Base-by-base conservation (phyloP, 2,888 invertebrate species). In the Brachypterus glaber region DNA sequence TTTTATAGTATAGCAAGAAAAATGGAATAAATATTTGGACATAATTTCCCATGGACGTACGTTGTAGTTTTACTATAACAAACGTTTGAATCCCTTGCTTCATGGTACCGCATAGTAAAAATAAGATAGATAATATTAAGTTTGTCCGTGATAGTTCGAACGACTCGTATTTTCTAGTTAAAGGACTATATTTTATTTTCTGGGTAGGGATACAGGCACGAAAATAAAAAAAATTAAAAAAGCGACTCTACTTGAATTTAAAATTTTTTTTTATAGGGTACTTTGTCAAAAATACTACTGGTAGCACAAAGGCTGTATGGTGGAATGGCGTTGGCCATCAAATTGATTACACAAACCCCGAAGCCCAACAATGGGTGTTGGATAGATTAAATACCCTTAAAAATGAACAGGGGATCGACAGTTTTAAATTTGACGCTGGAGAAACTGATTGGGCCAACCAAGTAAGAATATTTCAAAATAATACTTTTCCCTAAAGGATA, bases 381-480 rank as follows among this genome's bases (percentile, higher is more conserved):
- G 53, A 55, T 3, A 65, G 76, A 40, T 52, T 76, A 16, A 68
- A 66, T 37, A 54, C 59, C 3, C 47, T 92, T 2, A 66, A 76
- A 46, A 63, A 68, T 0, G 67, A 72, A 3, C 76, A 76, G 36
- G 80, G 76, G 1, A 74, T 89, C 14, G 80, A 83, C 51, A 77
- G 79, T 41, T 76, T 84, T 48, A 87, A 87, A 64, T 87, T 88
- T 52, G 86, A 88, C 53, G 87, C 86, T 29, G 89, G 87, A 15
- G 86, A 87, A 60, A 69, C 72, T 0, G 74, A 76, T 48, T 84
- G 77, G 75, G 63, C 76, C 27, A 80, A 81, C 18, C 71, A 75
- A 60, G 69, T 76, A 48, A 52, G 38, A 7, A 7, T 9, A 21
- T 21, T 21, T 21, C 9, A 9, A 9, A 37, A 2, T 33, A 16